These are phyloP conservation scores for Drosophila murphyi DNA, from an alignment of 1,140 invertebrate species.

Conservation along the genomic window DNA sequence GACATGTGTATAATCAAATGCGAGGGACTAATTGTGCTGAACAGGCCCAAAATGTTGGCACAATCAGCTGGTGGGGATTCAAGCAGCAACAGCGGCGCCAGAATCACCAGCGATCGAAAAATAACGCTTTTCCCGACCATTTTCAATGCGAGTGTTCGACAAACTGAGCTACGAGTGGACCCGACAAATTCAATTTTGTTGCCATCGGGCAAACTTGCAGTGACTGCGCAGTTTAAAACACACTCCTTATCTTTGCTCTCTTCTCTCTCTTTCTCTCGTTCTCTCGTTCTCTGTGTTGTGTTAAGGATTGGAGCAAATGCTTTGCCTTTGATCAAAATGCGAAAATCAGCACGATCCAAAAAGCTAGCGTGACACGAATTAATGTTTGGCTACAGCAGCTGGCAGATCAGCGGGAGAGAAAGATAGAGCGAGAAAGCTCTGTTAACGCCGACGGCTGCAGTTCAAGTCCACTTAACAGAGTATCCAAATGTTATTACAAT, in stretches of 20 bases:
- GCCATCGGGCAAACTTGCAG: background rate
- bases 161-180: background rate
- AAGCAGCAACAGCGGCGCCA: conserved; percentile 1
- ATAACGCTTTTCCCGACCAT: background rate
- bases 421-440: too few species aligned
- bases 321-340: too few species aligned
- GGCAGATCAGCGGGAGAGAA: too few species aligned
- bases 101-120: background rate
- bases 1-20: conserved; percentile 65
- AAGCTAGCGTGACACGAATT: too few species aligned
- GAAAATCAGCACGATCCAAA: too few species aligned
- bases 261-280: background rate
- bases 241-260: background rate
- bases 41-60: conserved; percentile 60
- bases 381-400: too few species aligned
- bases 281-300: too few species aligned
- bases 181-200: conserved; percentile 3
- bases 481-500: too few species aligned
- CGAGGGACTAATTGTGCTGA: conserved; percentile 51
- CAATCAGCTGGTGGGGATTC: background rate
- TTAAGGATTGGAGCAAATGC: too few species aligned
- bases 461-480: too few species aligned
- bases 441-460: too few species aligned
- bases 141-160: background rate
- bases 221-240: conserved; percentile 1